These are phyloP conservation scores for Gobio occitaniae DNA, from an alignment of 2,797 vertebrate genomes.

Conservation along the genomic window DNA sequence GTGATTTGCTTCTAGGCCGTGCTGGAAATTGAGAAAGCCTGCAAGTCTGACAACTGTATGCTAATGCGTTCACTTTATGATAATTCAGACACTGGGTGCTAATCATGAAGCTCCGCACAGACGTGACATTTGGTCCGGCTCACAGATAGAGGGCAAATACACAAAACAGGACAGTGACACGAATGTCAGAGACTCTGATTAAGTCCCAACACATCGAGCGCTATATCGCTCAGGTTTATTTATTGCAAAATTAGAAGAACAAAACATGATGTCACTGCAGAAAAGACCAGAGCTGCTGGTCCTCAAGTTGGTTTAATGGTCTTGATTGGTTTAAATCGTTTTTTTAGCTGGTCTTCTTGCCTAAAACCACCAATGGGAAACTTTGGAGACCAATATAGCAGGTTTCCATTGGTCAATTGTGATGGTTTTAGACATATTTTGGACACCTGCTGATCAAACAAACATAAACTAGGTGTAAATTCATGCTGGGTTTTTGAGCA, in stretches of 20 bases:
- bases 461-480: neutral
- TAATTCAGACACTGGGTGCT: conserved; percentile 37
- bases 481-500: neutral
- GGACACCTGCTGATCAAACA: neutral
- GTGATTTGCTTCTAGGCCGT: conserved; percentile 38
- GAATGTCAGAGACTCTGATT: conserved; percentile 18
- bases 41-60: conserved; percentile 10
- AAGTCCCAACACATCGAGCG: conserved; percentile 2
- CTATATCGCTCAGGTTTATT: neutral
- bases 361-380: neutral
- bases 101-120: conserved; percentile 21
- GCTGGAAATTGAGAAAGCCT: conserved; percentile 27
- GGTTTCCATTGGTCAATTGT: neutral
- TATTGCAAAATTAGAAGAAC: neutral
- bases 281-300: neutral
- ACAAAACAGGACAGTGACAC: conserved; percentile 29
- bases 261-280: neutral
- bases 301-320: neutral
- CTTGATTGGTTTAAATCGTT: neutral
- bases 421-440: neutral
- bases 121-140: conserved; percentile 28
- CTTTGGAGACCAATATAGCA: neutral
- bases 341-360: neutral
- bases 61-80: conserved; percentile 40
- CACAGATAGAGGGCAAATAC: conserved; percentile 42